These are phyloP conservation scores for Chironomus tentans DNA, from an alignment of 2,888 invertebrate genomes.

Conservation along the genomic window DNA sequence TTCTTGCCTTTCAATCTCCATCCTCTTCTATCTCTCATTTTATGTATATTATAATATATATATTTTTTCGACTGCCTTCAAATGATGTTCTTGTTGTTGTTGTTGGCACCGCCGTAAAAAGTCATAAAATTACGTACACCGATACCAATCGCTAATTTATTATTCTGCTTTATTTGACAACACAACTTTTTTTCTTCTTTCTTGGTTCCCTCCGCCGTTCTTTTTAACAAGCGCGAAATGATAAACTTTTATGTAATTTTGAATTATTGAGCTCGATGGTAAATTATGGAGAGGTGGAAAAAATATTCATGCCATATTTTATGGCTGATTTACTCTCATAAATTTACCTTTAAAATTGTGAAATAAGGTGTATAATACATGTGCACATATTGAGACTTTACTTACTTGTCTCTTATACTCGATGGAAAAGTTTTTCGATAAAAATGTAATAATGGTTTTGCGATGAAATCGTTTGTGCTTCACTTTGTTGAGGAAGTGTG, in stretches of 20 bases:
- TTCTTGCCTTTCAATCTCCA: background rate
- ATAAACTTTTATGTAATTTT: slow-evolving; percentile 22
- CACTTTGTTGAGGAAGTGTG: no score
- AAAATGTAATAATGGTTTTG: slow-evolving; percentile 20
- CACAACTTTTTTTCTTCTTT: background rate
- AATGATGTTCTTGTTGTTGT: no score
- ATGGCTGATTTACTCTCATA: background rate
- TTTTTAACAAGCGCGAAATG: background rate
- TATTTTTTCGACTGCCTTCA: no score
- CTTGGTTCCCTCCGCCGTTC: no score
- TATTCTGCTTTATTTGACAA: slow-evolving; percentile 12
- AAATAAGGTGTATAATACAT: background rate
- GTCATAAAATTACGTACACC: slow-evolving; percentile 9
- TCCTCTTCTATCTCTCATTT: no score
- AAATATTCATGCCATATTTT: background rate
- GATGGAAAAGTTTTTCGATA: slow-evolving; percentile 19
- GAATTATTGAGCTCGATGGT: slow-evolving; percentile 16
- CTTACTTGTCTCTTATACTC: background rate
- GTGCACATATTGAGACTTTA: slow-evolving; percentile 12
- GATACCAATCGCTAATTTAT: slow-evolving; percentile 23
- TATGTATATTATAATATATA: no score
- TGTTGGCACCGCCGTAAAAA: background rate
- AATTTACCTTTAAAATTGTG: background rate
- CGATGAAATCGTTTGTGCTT: slow-evolving; percentile 7
- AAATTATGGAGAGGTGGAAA: background rate